phyloP scores from a whole-genome alignment of 1,140 invertebrate species.

The Scaptomyza graminum region DNA sequence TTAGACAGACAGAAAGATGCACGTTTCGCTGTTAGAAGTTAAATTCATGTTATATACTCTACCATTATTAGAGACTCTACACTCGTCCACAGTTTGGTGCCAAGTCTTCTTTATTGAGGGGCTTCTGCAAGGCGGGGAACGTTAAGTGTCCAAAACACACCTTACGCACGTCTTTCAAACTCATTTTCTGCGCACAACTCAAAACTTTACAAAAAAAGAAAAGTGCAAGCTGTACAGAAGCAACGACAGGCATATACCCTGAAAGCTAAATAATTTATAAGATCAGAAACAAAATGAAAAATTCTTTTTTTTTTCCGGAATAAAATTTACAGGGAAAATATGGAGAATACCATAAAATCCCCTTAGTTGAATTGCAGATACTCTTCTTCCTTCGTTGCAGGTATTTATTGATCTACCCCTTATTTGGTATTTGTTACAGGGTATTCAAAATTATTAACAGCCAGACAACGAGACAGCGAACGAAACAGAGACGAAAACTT shows the following conservation, averaged over 20 bases:
- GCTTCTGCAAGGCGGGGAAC: background rate
- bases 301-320: no score
- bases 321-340: no score
- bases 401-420: no score
- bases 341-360: no score
- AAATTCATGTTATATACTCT: background rate
- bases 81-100: background rate
- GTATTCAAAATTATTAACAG: background rate
- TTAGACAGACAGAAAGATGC: conserved; percentile 28
- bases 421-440: background rate
- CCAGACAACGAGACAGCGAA: conserved; percentile 22
- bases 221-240: no score
- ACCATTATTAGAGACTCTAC: background rate
- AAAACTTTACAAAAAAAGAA: conserved; percentile 44
- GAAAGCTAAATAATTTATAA: no score
- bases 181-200: conserved; percentile 54
- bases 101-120: background rate
- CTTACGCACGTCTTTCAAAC: conserved; percentile 75
- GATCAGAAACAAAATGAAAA: no score
- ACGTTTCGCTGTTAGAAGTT: conserved; percentile 19
- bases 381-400: no score
- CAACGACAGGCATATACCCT: no score
- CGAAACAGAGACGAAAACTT: background rate
- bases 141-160: conserved; percentile 60
- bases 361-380: no score